phyloP scores from a whole-genome alignment of 2,797 vertebrate genomes.

The Enoplosus armatus region DNA sequence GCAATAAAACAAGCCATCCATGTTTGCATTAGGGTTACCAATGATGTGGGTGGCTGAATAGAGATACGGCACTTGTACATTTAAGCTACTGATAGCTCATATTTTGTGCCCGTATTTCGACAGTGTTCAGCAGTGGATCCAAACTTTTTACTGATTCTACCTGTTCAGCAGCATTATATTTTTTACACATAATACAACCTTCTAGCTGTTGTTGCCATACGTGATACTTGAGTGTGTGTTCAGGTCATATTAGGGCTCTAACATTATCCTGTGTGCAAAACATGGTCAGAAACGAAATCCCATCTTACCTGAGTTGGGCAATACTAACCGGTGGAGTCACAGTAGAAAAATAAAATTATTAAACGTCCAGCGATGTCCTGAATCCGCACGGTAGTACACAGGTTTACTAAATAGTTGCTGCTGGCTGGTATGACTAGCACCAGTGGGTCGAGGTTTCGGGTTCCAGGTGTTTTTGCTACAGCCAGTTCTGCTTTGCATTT shows the following conservation, averaged over 20 bases:
- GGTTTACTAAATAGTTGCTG: conserved; percentile 3
- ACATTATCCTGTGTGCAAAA: conserved; percentile 4
- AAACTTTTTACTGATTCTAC: background rate
- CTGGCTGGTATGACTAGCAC: background rate
- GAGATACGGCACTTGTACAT: conserved; percentile 26
- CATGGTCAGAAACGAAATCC: background rate
- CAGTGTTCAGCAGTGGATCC: background rate
- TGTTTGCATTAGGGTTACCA: conserved; percentile 51
- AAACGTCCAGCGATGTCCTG: background rate
- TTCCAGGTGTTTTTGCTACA: conserved; percentile 69
- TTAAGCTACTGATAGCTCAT: background rate
- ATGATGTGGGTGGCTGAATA: conserved; percentile 27
- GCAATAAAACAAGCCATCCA: conserved; percentile 69
- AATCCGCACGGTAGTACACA: too few relatives aligned
- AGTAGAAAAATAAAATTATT: background rate
- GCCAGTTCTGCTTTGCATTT: conserved; percentile 75
- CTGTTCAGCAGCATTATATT: background rate
- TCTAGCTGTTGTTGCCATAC: background rate
- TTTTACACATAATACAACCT: background rate
- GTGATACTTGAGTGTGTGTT: background rate
- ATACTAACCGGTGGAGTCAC: background rate
- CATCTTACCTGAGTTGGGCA: background rate
- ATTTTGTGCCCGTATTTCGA: background rate
- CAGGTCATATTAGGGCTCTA: background rate
- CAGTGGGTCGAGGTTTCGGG: conserved; percentile 32